These are phyloP conservation scores for Penaeus japonicus DNA, from an alignment of 1,140 invertebrate species.

Conservation along the genomic window DNA sequence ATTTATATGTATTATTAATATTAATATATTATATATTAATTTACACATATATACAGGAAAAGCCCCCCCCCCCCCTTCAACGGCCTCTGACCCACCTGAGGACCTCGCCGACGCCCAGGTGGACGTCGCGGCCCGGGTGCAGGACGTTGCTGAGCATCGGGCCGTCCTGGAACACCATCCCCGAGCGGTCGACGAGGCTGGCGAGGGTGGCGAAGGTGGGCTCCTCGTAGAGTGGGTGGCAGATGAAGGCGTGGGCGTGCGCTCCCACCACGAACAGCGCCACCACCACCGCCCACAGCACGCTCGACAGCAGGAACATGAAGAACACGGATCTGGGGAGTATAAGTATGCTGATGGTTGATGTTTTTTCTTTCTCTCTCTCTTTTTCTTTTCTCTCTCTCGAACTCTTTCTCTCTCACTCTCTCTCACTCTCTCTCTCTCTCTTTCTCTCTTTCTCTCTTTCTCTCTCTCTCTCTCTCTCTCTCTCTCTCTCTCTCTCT, in stretches of 20 bases:
- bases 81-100: not conserved
- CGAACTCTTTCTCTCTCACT: too few relatives aligned
- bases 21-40: too few relatives aligned
- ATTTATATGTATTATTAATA: too few relatives aligned
- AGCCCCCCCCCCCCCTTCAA: too few relatives aligned
- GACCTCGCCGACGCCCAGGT: conserved; percentile 27
- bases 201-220: conserved; percentile 36
- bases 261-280: conserved; percentile 26
- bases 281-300: conserved; percentile 42
- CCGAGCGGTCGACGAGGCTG: conserved; percentile 35
- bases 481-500: too few relatives aligned
- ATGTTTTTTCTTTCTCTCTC: too few relatives aligned
- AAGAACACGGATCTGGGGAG: conserved; percentile 33
- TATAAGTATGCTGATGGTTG: not conserved
- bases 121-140: conserved; percentile 31
- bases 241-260: conserved; percentile 49
- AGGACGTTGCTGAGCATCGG: conserved; percentile 29
- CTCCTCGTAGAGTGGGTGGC: conserved; percentile 43
- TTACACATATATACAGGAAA: too few relatives aligned
- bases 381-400: too few relatives aligned
- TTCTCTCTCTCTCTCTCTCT: too few relatives aligned
- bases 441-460: too few relatives aligned
- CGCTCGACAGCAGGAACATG: conserved; percentile 35
- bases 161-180: not conserved
- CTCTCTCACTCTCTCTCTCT: too few relatives aligned